A percentile compares a stretch with the other conserved stretches of the same genome.
Evolutionary conservation across 2,113 vertebrate genomes (phyloP).

Genomic region (Clupea harengus): DNA sequence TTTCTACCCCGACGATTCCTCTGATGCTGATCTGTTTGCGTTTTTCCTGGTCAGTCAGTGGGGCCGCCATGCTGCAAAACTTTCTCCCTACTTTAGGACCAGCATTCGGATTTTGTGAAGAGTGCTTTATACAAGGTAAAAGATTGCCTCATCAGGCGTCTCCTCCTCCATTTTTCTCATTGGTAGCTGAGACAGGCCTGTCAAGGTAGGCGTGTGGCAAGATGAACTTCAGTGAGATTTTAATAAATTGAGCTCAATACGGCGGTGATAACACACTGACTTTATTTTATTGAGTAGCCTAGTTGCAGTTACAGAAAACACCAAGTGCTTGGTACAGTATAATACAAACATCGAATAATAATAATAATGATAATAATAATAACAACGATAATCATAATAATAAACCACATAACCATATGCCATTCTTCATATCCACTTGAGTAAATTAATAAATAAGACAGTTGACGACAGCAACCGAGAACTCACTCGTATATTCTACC

Average conservation of each 20-base stretch:
- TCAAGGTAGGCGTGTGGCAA: not conserved
- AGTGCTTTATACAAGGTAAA: not conserved
- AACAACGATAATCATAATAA: slow-evolving; percentile 62
- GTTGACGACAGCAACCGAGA: slow-evolving; percentile 21
- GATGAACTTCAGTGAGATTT: not conserved
- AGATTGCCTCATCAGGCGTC: not conserved
- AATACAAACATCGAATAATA: slow-evolving; percentile 33
- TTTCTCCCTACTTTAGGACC: not conserved
- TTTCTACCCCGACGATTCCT: slow-evolving; percentile 87
- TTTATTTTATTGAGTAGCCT: slow-evolving; percentile 75
- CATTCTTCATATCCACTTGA: not conserved
- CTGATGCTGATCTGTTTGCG: slow-evolving; percentile 92
- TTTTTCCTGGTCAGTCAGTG: slow-evolving; percentile 88
- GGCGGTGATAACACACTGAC: not conserved
- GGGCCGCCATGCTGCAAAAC: slow-evolving; percentile 74
- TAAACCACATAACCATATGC: slow-evolving; percentile 44
- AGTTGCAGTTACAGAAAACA: slow-evolving; percentile 82
- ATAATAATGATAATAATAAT: slow-evolving; percentile 49
- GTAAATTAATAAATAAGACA: slow-evolving; percentile 26
- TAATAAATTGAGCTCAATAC: not conserved
- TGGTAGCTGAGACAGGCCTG: slow-evolving; percentile 46
- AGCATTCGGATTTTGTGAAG: not conserved
- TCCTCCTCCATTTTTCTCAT: slow-evolving; percentile 41
- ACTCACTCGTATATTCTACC: not conserved
- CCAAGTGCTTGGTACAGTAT: slow-evolving; percentile 43